Base-by-base conservation (phyloP, 2,797 vertebrate species). In the Rhinogobio ventralis region DNA sequence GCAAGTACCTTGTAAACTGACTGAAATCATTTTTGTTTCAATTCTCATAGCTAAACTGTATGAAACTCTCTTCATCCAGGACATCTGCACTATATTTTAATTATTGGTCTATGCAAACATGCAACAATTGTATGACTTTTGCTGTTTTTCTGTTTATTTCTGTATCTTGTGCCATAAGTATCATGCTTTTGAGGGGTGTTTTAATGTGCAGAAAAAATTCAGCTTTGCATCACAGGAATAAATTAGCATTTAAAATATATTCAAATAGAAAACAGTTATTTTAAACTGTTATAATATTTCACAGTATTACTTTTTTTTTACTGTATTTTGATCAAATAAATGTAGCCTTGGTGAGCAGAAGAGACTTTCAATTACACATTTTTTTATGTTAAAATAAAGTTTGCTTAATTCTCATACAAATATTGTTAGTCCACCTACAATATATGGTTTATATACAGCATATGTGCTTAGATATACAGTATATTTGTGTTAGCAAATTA, bases 1-100 rank as follows among this genome's bases (percentile, higher is more conserved):
- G 97, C 92, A 94, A 95, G 96, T 96, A 79, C 92, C 88, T 91
- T 85, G 0, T 91, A 90, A 91, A 89, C 88, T 73, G 1, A 62
- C n/a, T 19, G 5, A 62, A 36, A 80, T 69, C 5, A 4, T 60
- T 42, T 39, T 20, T 20, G 10, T 42, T 55, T 64, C 28, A 53
- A 0, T 30, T 36, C 49, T 81, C 79, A 71, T 10, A 73, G 42
- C 25, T 17, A 0, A 30, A 14, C 15, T 25, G 13, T 15, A 28
- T 77, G 14, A 71, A 71, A n/a, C 46, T 7, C 20, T 2, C 2
- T 15, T 39, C 30, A 36, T 75, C 49, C 25, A 14, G 28, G 19
- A 74, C 30, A 55, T 76, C 13, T 60, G 30, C 49, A n/a, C 19
- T 15, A 15, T 57, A n/a, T 74, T 75, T 75, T 7, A 23, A 53